Evolutionary conservation across 2,888 invertebrate genomes (phyloP).

Genomic region (Archips crataeganus): DNA sequence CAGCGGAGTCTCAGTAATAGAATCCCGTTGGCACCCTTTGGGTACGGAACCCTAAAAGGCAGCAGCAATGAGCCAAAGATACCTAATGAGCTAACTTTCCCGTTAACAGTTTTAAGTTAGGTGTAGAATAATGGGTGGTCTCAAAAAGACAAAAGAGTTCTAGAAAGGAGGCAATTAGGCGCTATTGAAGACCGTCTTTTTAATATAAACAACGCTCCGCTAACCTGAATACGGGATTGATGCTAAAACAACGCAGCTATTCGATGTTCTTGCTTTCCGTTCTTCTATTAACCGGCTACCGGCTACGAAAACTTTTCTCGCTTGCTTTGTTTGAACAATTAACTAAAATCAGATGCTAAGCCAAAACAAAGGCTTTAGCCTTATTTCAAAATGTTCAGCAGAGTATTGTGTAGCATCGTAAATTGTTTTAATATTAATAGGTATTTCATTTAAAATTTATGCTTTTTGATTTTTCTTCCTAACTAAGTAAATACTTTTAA

Average conservation of each 20-base stretch:
- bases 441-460: too few species aligned
- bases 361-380: not conserved
- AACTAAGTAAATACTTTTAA: too few species aligned
- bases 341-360: not conserved
- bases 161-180: conserved; percentile 38
- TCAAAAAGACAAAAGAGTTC: conserved; percentile 10
- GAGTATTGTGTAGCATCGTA: too few species aligned
- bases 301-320: not conserved
- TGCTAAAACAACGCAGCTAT: conserved; percentile 23
- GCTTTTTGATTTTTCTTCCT: too few species aligned
- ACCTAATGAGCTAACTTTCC: not conserved
- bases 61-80: not conserved
- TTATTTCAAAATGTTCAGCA: not conserved
- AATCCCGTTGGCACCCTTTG: too few species aligned
- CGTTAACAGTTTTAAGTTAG: conserved; percentile 1
- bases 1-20: too few species aligned
- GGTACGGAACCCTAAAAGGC: not conserved
- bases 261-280: conserved; percentile 10
- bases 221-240: conserved; percentile 31
- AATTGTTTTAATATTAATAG: too few species aligned
- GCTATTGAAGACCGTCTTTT: conserved; percentile 42
- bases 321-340: not conserved
- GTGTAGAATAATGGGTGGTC: not conserved
- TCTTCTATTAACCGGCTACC: conserved; percentile 2
- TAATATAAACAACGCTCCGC: conserved; percentile 32